A percentile compares a stretch with the other conserved stretches of the same genome.
Conservation (phyloP, 2,797 vertebrate species). For the Lutjanus campechanus region DNA sequence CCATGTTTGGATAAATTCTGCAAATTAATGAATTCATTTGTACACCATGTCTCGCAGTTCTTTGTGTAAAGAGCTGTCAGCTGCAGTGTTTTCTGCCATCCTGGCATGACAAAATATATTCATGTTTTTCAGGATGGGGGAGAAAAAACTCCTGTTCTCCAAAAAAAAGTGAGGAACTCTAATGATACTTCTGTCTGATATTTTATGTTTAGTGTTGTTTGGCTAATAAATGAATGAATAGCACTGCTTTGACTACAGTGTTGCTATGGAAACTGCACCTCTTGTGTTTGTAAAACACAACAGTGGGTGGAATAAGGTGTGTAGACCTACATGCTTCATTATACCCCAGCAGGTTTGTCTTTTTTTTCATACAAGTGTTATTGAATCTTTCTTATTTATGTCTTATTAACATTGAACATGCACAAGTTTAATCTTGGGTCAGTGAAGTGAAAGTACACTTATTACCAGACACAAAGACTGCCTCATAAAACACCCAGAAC, state of each 20-base stretch:
- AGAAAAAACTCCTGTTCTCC: neutral
- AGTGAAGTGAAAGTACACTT: neutral
- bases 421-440: neutral
- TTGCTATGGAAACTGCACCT: slow-evolving; percentile 19
- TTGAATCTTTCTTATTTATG: neutral
- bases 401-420: neutral
- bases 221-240: neutral
- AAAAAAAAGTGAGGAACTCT: neutral
- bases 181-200: neutral
- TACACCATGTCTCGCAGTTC: too few relatives aligned
- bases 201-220: neutral
- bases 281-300: neutral
- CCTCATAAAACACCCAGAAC: neutral
- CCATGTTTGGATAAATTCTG: too few relatives aligned
- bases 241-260: neutral
- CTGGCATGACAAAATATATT: neutral
- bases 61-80: neutral
- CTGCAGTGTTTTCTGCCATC: neutral
- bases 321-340: neutral
- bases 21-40: neutral
- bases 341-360: neutral
- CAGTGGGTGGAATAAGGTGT: neutral
- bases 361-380: neutral
- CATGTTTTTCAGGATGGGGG: neutral
- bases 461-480: neutral